Conservation (phyloP, 2,797 vertebrate genomes). For the Anas acuta region DNA sequence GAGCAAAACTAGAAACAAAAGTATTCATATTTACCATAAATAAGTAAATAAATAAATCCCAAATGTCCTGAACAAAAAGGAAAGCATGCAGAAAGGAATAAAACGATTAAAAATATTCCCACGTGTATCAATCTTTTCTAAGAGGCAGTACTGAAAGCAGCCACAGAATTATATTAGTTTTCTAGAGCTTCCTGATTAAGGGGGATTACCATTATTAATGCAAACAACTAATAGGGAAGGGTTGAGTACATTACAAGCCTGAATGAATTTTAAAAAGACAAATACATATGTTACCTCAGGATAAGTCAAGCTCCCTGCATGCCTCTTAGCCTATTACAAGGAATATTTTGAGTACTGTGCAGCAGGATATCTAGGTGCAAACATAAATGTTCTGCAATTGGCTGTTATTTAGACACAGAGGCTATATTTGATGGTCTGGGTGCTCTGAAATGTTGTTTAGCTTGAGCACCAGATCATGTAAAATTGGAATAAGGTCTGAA, state of each 20-base stretch:
- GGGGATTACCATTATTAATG: not conserved
- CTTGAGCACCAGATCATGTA: not conserved
- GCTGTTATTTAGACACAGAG: not conserved
- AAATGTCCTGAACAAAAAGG: not conserved
- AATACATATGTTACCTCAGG: not conserved
- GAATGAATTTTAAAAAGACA: constrained; percentile 31
- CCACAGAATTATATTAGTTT: not conserved
- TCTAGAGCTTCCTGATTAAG: constrained; percentile 29
- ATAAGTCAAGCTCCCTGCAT: not conserved
- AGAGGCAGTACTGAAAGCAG: not conserved
- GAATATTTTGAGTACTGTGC: not conserved
- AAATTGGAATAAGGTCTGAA: not conserved
- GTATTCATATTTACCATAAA: not conserved
- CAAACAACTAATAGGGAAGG: constrained; percentile 26
- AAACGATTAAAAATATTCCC: not conserved
- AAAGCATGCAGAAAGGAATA: not conserved
- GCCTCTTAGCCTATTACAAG: not conserved
- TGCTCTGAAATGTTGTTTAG: not conserved
- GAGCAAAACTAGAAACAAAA: not conserved
- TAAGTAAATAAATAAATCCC: not conserved
- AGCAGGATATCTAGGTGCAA: not conserved
- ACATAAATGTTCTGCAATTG: not conserved
- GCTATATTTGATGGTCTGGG: not conserved
- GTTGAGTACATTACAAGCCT: constrained; percentile 6
- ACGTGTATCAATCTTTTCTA: not conserved